These are phyloP conservation scores for Syrmaticus mikado DNA, from an alignment of 2,113 vertebrate species.

Conservation along the genomic window DNA sequence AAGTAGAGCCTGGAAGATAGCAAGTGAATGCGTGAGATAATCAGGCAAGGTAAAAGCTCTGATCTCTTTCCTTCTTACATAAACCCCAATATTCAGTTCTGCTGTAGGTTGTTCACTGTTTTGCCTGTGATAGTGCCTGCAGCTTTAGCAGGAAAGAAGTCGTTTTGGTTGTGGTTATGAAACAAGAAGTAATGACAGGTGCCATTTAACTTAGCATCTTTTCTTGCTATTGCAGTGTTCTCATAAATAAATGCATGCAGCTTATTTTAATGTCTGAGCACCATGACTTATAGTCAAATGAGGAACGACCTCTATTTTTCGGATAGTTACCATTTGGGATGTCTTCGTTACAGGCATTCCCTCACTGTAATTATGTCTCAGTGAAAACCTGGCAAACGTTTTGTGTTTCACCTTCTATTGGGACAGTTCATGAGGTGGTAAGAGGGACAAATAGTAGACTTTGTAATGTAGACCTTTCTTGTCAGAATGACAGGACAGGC, in stretches of 20 bases:
- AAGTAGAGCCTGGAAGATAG: neutral
- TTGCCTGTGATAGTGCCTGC: neutral
- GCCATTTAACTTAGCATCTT: neutral
- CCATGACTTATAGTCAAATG: fast-evolving
- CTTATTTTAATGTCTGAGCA: neutral
- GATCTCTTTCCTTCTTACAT: neutral
- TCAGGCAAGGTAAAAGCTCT: neutral
- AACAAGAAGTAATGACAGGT: neutral
- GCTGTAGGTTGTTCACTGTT: neutral
- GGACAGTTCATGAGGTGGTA: neutral
- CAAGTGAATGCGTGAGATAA: neutral
- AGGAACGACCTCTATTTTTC: neutral
- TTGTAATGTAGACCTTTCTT: neutral
- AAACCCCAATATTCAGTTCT: neutral
- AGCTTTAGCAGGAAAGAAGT: neutral
- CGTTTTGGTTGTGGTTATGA: neutral
- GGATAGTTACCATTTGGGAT: neutral
- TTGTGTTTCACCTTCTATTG: neutral
- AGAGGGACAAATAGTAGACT: neutral
- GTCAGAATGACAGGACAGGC: neutral
- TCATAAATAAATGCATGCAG: neutral
- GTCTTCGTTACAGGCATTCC: neutral
- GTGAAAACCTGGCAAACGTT: neutral
- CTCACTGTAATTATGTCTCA: neutral
- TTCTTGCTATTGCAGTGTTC: neutral